These are phyloP conservation scores for Lepus oiostolus DNA, from an alignment of 2,797 vertebrate genomes.

Conservation along the genomic window DNA sequence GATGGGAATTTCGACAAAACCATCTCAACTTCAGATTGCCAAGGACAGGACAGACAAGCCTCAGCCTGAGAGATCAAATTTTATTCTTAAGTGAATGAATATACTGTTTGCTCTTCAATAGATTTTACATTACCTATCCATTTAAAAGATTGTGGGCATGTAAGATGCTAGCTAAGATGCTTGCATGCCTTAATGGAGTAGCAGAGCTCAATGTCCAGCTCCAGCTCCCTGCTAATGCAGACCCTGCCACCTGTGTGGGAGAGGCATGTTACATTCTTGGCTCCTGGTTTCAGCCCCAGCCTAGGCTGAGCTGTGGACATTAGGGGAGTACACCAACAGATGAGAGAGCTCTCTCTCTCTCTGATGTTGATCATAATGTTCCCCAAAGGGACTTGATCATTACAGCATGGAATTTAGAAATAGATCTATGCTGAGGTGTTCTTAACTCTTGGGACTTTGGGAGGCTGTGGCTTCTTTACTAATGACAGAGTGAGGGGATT, in stretches of 20 bases:
- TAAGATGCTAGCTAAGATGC: too few relatives aligned
- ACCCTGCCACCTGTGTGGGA: too few relatives aligned
- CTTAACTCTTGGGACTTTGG: not conserved
- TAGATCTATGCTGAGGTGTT: not conserved
- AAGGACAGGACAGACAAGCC: not conserved
- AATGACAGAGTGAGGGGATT: not conserved
- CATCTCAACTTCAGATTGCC: not conserved
- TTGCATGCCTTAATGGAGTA: not conserved
- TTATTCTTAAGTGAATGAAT: constrained; percentile 51
- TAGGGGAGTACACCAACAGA: too few relatives aligned
- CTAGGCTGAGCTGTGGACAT: too few relatives aligned
- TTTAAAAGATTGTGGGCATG: constrained; percentile 30
- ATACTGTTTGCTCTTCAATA: constrained; percentile 65
- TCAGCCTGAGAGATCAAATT: constrained; percentile 51
- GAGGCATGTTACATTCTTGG: too few relatives aligned
- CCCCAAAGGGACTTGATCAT: not conserved
- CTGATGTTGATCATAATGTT: not conserved
- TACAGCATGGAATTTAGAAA: not conserved
- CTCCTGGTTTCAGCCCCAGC: too few relatives aligned
- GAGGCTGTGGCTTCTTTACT: not conserved
- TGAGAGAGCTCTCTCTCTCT: too few relatives aligned
- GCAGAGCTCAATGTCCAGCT: not conserved
- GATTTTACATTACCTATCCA: constrained; percentile 56
- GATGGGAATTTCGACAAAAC: not conserved
- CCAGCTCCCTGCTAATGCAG: too few relatives aligned